Evolutionary conservation across 2,888 invertebrate genomes (phyloP), one percentile per base, ranked within the genome.

Genomic region (Agonopterix subpropinquella): DNA sequence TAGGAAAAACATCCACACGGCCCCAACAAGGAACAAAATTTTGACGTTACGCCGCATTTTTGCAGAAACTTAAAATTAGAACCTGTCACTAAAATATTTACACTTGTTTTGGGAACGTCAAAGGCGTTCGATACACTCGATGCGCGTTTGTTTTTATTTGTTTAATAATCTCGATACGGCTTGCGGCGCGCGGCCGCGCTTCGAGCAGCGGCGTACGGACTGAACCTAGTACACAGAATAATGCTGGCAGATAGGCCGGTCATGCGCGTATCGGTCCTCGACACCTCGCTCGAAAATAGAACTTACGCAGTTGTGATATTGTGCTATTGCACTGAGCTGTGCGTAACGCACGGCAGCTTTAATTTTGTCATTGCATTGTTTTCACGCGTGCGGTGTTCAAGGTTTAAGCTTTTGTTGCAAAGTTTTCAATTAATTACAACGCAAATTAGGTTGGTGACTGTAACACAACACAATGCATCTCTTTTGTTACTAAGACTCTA

Each of bases 111-210:
- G 35, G 18, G 51, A 47, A 48, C 39, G 47, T 8, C 44, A 45
- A 28, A 8, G 8, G 11, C 39, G 44, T 49, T 39, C 43, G 46
- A 42, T 47, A 7, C 18, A 44, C 62, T 56, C 56, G 60, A 58
- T 65, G 62, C 67, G 70, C 62, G 64, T 59, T 62, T 61, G 56
- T 67, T 70, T 65, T 64, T 66, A 55, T 62, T 69, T 65, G 63
- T 64, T 67, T 55, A 56, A 49, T 54, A 52, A 50, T 46, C 46
- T 58, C 49, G 53, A 63, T 52, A 54, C 61, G 64, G 59, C 39
- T 39, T 53, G 78, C 80, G 79, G 83, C 85, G 84, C 85, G 81
- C 86, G 79, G 81, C 85, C 87, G 86, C 87, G 82, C 87, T 76
- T 54, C 55, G 60, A 65, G 73, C 73, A 73, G 77, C 80, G 77